Conservation (phyloP, 1,140 invertebrate species). For the Lutraria rhynchaena region DNA sequence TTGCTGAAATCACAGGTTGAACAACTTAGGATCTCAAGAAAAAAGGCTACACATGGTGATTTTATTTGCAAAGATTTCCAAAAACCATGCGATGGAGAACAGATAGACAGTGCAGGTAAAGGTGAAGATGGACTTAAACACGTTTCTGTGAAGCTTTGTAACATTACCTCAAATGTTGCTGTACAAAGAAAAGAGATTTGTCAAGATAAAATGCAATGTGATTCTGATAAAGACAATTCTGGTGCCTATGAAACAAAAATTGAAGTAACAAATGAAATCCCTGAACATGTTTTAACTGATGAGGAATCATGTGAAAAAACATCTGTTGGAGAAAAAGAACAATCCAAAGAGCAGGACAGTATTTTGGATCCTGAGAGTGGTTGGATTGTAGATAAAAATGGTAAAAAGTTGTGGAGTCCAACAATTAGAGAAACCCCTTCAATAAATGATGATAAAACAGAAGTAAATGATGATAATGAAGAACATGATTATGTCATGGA, state of each 20-base stretch:
- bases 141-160: background rate
- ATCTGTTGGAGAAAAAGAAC: background rate
- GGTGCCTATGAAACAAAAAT: background rate
- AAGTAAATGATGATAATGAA: background rate
- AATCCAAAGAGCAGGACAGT: conserved; percentile 18
- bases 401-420: conserved; percentile 15
- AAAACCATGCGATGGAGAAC: background rate
- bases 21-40: background rate
- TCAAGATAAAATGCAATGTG: background rate
- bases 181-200: background rate
- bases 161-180: too few relatives aligned
- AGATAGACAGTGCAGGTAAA: background rate
- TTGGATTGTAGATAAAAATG: conserved; percentile 33
- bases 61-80: background rate
- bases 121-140: conserved; percentile 4
- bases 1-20: conserved; percentile 25
- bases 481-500: background rate
- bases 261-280: background rate
- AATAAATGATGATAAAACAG: background rate
- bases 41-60: conserved; percentile 1
- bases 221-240: background rate
- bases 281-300: background rate
- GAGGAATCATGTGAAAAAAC: background rate
- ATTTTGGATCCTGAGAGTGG: conserved; percentile 26
- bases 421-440: background rate